These are phyloP conservation scores for Premnoplex brunnescens DNA, from an alignment of 2,797 vertebrate genomes.

Conservation along the genomic window DNA sequence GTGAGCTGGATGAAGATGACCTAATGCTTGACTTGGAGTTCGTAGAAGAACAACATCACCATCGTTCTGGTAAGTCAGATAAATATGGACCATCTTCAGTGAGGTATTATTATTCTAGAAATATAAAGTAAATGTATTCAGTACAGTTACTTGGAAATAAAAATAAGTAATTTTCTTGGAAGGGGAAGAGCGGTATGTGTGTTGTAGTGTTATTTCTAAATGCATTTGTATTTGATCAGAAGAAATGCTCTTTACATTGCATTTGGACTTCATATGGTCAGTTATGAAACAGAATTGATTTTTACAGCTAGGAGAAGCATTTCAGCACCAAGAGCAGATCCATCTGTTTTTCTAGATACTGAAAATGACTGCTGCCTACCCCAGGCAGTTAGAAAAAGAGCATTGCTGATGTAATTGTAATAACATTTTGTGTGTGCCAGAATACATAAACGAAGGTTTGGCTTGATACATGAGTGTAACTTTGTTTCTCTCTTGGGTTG, in stretches of 20 bases:
- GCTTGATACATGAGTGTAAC: neutral
- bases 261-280: neutral
- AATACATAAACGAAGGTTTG: neutral
- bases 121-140: neutral
- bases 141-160: neutral
- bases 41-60: slow-evolving; percentile 89
- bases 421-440: neutral
- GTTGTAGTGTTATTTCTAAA: neutral
- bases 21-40: slow-evolving; percentile 97
- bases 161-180: neutral
- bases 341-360: neutral
- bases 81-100: neutral
- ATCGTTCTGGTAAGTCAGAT: slow-evolving; percentile 83
- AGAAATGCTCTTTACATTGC: neutral
- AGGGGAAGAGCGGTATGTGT: neutral
- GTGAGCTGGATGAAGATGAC: slow-evolving; percentile 96
- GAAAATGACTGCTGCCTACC: neutral
- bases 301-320: neutral
- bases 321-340: neutral
- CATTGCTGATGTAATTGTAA: neutral
- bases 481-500: neutral
- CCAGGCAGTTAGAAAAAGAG: neutral
- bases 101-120: neutral
- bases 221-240: neutral
- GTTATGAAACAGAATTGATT: neutral